phyloP scores from a whole-genome alignment of 2,888 invertebrate species.

The Pollenia angustigena region DNA sequence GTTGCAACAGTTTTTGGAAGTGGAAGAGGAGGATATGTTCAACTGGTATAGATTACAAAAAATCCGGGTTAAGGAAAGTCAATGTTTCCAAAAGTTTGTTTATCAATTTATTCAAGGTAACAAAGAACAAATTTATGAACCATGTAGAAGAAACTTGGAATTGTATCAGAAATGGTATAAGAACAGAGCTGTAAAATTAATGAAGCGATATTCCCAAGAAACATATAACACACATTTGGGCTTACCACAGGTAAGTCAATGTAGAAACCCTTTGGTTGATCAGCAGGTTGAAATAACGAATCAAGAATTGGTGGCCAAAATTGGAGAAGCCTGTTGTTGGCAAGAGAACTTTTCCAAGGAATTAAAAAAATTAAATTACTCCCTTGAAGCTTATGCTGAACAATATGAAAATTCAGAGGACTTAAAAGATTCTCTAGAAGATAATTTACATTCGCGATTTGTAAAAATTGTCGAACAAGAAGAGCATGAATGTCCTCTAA shows the following conservation, averaged over 20 bases:
- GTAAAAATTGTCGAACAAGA: background rate
- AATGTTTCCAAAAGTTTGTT: slow-evolving; percentile 76
- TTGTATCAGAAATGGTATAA: slow-evolving; percentile 78
- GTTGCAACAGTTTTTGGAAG: slow-evolving; percentile 66
- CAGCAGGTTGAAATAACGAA: slow-evolving; percentile 74
- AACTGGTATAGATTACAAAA: slow-evolving; percentile 73
- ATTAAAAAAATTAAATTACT: slow-evolving; percentile 73
- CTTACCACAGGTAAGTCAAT: slow-evolving; percentile 77
- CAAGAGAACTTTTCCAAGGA: slow-evolving; percentile 47
- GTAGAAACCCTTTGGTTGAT: slow-evolving; percentile 70
- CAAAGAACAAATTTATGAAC: slow-evolving; percentile 76
- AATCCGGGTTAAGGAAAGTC: slow-evolving; percentile 75
- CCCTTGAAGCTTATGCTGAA: slow-evolving; percentile 75
- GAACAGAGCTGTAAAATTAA: slow-evolving; percentile 53
- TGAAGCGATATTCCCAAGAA: slow-evolving; percentile 62
- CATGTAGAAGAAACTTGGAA: slow-evolving; percentile 74
- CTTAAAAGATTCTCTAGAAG: slow-evolving; percentile 38
- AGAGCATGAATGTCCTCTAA: background rate
- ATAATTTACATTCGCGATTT: slow-evolving; percentile 37
- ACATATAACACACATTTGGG: slow-evolving; percentile 78
- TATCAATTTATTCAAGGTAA: slow-evolving; percentile 74
- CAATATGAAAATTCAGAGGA: slow-evolving; percentile 33
- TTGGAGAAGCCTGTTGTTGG: slow-evolving; percentile 68
- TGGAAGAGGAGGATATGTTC: slow-evolving; percentile 75
- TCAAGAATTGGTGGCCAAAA: slow-evolving; percentile 72